phyloP scores from a whole-genome alignment of 2,113 vertebrate genomes.

The Proteles cristata region DNA sequence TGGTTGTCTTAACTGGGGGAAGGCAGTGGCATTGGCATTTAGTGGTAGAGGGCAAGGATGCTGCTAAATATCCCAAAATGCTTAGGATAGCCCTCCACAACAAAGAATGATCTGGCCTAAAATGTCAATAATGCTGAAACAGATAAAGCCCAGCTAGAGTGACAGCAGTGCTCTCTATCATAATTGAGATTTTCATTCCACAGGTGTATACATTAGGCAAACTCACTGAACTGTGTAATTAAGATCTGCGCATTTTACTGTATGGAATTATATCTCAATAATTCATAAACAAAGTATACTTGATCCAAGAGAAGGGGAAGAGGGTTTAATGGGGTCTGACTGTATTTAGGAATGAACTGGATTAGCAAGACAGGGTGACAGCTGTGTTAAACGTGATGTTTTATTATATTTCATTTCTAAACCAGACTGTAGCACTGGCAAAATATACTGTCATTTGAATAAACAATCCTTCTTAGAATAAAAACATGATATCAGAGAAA shows the following conservation, averaged over 20 bases:
- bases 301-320: slow-evolving; percentile 2
- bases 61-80: background rate
- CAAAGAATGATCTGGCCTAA: background rate
- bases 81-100: background rate
- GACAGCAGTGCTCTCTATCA: background rate
- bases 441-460: slow-evolving; percentile 45
- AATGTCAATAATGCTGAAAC: background rate
- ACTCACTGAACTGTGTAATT: background rate
- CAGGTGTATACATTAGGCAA: background rate
- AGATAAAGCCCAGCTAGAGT: background rate
- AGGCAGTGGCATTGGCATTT: background rate
- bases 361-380: background rate
- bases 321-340: background rate
- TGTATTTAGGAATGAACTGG: background rate
- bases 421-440: background rate
- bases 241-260: slow-evolving; percentile 33
- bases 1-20: background rate
- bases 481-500: slow-evolving; percentile 24
- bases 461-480: slow-evolving; percentile 10
- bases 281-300: slow-evolving; percentile 37
- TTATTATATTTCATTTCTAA: background rate
- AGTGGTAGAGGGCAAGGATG: background rate
- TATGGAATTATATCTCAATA: slow-evolving; percentile 39
- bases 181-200: background rate
- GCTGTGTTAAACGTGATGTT: background rate